Conservation (phyloP, 2,113 vertebrate species). For the Balaenoptera acutorostrata region DNA sequence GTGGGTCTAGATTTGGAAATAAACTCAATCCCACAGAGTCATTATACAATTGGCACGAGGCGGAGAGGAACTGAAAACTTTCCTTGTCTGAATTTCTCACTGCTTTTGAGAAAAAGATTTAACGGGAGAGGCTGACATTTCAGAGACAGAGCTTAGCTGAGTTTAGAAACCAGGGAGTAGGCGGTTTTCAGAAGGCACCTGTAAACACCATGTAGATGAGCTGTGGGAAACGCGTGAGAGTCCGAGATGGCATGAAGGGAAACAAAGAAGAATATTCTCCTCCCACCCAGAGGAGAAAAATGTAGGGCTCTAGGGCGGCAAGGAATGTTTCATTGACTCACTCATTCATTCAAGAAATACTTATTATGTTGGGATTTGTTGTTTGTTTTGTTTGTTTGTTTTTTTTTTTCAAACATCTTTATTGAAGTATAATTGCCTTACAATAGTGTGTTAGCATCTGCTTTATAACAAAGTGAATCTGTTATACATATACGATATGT, state of each 20-base stretch:
- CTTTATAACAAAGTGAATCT: too few relatives aligned
- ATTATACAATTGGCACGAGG: constrained; percentile 74
- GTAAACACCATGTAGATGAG: constrained; percentile 70
- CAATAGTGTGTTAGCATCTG: too few relatives aligned
- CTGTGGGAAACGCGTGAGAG: constrained; percentile 75
- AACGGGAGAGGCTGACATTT: constrained; percentile 71
- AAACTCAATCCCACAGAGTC: constrained; percentile 69
- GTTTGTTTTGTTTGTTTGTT: constrained; percentile 6
- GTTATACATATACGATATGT: too few relatives aligned
- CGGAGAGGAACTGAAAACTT: constrained; percentile 70
- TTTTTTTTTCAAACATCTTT: too few relatives aligned
- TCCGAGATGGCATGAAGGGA: constrained; percentile 52
- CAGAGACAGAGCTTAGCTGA: constrained; percentile 65
- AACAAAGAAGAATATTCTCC: constrained; percentile 63
- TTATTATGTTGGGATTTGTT: neutral
- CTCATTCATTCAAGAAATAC: constrained; percentile 70
- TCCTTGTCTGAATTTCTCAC: constrained; percentile 72
- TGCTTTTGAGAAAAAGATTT: constrained; percentile 66
- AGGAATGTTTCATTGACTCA: constrained; percentile 74
- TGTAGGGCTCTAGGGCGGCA: constrained; percentile 36
- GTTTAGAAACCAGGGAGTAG: constrained; percentile 50
- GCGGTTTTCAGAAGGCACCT: constrained; percentile 69
- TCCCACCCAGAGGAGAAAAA: constrained; percentile 50
- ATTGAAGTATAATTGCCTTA: too few relatives aligned
- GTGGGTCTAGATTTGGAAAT: constrained; percentile 74